Conservation (phyloP, 2,797 vertebrate species). For the Pantherophis vulpinus region DNA sequence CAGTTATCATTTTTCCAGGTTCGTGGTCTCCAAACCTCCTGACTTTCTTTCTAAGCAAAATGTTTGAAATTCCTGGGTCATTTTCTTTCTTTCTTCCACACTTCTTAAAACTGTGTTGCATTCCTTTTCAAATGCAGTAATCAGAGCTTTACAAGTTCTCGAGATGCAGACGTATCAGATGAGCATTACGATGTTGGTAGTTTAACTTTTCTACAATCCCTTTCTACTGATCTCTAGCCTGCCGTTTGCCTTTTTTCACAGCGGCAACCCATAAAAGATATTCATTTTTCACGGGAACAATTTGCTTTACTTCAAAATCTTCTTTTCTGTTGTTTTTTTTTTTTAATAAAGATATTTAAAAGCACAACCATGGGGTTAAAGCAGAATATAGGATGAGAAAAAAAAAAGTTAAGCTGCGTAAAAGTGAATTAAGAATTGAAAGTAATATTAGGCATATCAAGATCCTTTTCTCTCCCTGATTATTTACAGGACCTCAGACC, state of each 20-base stretch:
- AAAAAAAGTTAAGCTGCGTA: background rate
- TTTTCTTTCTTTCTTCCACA: background rate
- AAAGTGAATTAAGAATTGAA: background rate
- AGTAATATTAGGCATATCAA: background rate
- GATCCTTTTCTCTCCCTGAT: background rate
- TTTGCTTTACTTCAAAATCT: background rate
- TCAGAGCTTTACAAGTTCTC: background rate
- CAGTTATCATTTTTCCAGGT: background rate
- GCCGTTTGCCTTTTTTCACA: background rate
- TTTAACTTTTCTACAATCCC: background rate
- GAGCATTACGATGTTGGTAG: too few relatives aligned
- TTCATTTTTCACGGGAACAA: background rate
- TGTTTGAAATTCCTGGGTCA: background rate
- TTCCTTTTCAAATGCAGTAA: background rate
- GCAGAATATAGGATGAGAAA: background rate
- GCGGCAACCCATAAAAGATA: background rate
- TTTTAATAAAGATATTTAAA: background rate
- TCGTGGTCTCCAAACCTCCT: background rate
- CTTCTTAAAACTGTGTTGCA: background rate
- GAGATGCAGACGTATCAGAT: background rate
- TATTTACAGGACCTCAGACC: background rate
- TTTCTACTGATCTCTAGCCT: background rate
- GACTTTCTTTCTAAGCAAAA: background rate
- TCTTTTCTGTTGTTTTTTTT: background rate
- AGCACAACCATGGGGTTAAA: background rate